Conservation (phyloP, 2,113 vertebrate genomes). For the Taxidea taxus region DNA sequence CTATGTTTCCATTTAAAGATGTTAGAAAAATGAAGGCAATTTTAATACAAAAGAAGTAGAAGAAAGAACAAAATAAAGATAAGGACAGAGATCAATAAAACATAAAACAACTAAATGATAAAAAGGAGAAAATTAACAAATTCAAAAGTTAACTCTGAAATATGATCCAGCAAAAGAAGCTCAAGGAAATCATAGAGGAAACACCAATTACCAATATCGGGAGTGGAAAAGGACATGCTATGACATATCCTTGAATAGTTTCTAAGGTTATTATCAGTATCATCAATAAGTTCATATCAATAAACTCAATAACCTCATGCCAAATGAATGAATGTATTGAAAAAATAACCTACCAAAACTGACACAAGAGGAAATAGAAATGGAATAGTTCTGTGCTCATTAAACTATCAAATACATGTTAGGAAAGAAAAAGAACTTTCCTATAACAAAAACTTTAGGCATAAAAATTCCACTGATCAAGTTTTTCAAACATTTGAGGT, state of each 20-base stretch:
- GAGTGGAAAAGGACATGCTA: background rate
- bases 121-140: background rate
- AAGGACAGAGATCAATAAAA: background rate
- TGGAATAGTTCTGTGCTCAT: background rate
- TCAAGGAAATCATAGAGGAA: background rate
- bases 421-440: background rate
- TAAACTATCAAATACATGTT: background rate
- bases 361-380: background rate
- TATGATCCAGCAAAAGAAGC: background rate
- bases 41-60: background rate
- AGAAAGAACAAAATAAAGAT: background rate
- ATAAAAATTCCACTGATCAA: background rate
- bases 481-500: background rate
- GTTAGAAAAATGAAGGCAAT: background rate
- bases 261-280: background rate
- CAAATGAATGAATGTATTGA: background rate
- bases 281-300: background rate
- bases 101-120: background rate
- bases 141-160: background rate
- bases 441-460: background rate
- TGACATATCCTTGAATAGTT: background rate
- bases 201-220: background rate
- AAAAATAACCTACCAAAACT: background rate
- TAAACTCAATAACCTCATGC: background rate
- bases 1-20: background rate